These are phyloP conservation scores for Quadriops clusia DNA, from an alignment of 2,888 invertebrate genomes.

Conservation along the genomic window DNA sequence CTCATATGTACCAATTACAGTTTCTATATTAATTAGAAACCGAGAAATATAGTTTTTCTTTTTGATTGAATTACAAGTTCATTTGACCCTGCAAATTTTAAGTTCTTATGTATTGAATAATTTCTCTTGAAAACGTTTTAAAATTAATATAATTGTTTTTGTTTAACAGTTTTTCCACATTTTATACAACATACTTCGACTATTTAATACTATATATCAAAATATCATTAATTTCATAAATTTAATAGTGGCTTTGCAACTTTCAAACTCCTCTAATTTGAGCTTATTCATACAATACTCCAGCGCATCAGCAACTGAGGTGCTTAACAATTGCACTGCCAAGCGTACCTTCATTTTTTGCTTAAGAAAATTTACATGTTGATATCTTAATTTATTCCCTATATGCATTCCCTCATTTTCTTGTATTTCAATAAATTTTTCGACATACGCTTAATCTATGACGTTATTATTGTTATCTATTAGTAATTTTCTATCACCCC, in stretches of 20 bases:
- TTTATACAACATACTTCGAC: too few relatives aligned
- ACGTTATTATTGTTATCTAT: conserved; percentile 7
- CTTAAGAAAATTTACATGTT: conserved; percentile 10
- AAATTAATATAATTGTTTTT: too few relatives aligned
- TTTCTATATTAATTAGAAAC: too few relatives aligned
- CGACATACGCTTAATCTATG: conserved; percentile 12
- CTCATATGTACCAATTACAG: too few relatives aligned
- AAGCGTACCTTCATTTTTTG: conserved; percentile 15
- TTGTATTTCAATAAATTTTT: conserved; percentile 11
- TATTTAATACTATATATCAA: too few relatives aligned
- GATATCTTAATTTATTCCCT: conserved; percentile 12
- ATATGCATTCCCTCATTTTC: conserved; percentile 13
- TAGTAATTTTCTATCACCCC: conserved; percentile 16
- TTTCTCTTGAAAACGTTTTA: too few relatives aligned
- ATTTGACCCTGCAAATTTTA: too few relatives aligned
- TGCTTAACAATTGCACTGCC: conserved; percentile 14
- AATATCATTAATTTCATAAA: conserved; percentile 10
- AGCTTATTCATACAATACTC: conserved; percentile 9
- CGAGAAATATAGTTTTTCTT: too few relatives aligned
- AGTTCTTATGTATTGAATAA: too few relatives aligned
- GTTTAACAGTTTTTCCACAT: too few relatives aligned
- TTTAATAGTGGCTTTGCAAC: conserved; percentile 7
- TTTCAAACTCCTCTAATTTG: conserved; percentile 7
- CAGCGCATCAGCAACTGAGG: conserved; percentile 13
- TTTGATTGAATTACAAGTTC: too few relatives aligned